phyloP scores from a whole-genome alignment of 2,888 invertebrate genomes.

The Epinotia ramella region DNA sequence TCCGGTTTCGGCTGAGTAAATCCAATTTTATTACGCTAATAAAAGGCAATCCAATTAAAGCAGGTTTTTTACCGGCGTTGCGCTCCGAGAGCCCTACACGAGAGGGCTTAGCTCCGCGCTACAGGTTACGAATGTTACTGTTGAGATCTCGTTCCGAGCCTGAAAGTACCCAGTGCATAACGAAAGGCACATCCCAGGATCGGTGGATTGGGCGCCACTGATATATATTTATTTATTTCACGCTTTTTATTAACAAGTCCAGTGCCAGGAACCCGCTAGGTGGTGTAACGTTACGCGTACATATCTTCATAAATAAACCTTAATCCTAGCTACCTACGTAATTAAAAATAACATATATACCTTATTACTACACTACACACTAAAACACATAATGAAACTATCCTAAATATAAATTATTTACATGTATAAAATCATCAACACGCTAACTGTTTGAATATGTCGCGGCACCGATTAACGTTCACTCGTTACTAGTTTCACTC shows the following conservation, averaged over 20 bases:
- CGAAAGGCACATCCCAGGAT: not conserved
- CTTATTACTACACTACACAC: no score
- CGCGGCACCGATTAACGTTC: no score
- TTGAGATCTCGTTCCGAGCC: constrained; percentile 47
- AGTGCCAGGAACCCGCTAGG: no score
- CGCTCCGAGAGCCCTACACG: constrained; percentile 65
- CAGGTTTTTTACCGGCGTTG: constrained; percentile 73
- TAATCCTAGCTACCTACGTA: no score
- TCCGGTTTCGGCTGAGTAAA: constrained; percentile 69
- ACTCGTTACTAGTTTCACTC: no score
- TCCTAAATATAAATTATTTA: no score
- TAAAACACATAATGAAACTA: no score
- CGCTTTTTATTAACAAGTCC: not conserved
- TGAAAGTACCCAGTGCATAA: constrained; percentile 1
- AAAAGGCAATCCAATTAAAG: constrained; percentile 83
- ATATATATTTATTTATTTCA: not conserved
- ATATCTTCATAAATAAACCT: no score
- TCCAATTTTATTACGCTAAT: constrained; percentile 82
- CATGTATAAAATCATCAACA: no score
- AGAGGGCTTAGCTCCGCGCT: constrained; percentile 60
- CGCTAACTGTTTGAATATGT: no score
- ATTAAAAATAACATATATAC: no score
- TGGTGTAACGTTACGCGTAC: no score
- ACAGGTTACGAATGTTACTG: constrained; percentile 67
- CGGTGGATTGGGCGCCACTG: not conserved